Conservation (phyloP, 2,113 vertebrate species). For the Takifugu flavidus region DNA sequence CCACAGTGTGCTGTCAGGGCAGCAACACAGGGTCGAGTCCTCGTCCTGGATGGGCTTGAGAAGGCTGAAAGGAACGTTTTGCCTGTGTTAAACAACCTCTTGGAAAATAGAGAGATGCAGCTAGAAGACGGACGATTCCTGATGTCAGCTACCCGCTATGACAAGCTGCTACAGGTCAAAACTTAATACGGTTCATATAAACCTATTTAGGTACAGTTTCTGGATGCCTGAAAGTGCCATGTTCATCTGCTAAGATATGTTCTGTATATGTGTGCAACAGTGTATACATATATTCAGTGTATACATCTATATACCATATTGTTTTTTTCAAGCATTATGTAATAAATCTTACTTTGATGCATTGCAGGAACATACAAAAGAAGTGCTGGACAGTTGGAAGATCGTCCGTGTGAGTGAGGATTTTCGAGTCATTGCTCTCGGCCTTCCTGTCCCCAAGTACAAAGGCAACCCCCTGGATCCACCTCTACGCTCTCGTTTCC, state of each 20-base stretch:
- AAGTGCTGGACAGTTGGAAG: conserved; percentile 90
- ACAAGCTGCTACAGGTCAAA: conserved; percentile 89
- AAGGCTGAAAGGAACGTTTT: conserved; percentile 94
- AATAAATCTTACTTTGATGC: background rate
- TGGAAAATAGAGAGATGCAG: conserved; percentile 98
- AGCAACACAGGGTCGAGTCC: conserved; percentile 87
- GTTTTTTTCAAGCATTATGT: background rate
- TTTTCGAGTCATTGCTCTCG: conserved; percentile 95
- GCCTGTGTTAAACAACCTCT: conserved; percentile 92
- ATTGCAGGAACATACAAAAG: conserved; percentile 86
- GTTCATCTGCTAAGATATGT: too few species aligned
- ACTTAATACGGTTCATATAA: too few species aligned
- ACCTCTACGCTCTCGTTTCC: conserved; percentile 94
- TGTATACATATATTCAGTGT: too few species aligned
- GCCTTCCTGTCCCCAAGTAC: conserved; percentile 92
- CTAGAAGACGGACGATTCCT: conserved; percentile 97
- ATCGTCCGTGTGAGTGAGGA: conserved; percentile 95
- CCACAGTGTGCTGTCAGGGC: conserved; percentile 93
- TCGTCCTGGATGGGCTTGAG: conserved; percentile 93
- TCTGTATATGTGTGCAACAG: too few species aligned
- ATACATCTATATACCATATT: too few species aligned
- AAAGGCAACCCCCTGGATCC: conserved; percentile 93
- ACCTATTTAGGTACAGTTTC: too few species aligned
- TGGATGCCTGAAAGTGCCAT: too few species aligned
- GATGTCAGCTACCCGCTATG: conserved; percentile 90